Conservation (phyloP, 2,113 vertebrate genomes). For the Eidolon helvum region DNA sequence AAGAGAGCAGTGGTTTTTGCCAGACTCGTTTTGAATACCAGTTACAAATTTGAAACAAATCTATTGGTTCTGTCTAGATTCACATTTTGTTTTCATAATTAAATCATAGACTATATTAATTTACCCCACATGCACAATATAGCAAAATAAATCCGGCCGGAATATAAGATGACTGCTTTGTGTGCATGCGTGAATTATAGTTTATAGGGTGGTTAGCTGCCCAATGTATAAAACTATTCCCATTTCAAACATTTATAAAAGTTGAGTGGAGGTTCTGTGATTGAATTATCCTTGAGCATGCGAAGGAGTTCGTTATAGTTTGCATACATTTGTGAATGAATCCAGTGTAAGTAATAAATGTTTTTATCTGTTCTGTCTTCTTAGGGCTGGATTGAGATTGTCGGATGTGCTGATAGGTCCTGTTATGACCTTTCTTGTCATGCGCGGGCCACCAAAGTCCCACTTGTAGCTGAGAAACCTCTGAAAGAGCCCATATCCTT, state of each 20-base stretch:
- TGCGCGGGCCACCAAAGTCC: slow-evolving; percentile 94
- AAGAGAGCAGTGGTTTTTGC: not conserved
- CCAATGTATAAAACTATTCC: not conserved
- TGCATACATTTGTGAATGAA: not conserved
- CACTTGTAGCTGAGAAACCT: slow-evolving; percentile 96
- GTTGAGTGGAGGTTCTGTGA: not conserved
- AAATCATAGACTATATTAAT: not conserved
- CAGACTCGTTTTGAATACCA: slow-evolving; percentile 16
- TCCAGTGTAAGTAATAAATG: not conserved
- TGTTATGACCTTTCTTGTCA: slow-evolving; percentile 97
- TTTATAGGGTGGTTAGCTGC: not conserved
- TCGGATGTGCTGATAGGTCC: slow-evolving; percentile 97
- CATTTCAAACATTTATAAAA: not conserved
- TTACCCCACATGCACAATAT: not conserved
- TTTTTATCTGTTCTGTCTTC: slow-evolving; percentile 6
- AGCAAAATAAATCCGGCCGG: not conserved
- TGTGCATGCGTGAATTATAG: not conserved
- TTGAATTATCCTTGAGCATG: not conserved
- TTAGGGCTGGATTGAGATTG: slow-evolving; percentile 99
- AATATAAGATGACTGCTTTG: not conserved
- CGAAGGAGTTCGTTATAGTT: not conserved
- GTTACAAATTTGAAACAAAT: not conserved
- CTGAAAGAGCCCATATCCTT: slow-evolving; percentile 99
- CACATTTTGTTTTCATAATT: not conserved
- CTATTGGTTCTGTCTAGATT: not conserved